Base-by-base conservation (phyloP, 2,888 invertebrate genomes). In the Chloroclystis v-ata region DNA sequence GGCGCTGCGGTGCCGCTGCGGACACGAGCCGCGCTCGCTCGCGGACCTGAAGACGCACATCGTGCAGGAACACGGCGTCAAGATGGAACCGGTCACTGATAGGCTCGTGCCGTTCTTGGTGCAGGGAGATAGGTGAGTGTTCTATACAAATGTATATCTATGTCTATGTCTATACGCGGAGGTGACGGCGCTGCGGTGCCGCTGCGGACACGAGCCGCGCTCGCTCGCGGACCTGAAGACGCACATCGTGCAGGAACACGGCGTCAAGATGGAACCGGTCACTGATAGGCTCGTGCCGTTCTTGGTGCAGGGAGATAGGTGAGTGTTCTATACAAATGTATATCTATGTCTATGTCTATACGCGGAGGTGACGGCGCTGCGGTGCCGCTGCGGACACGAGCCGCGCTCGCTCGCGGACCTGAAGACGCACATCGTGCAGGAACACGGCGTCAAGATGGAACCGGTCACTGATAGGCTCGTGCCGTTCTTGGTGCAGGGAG, bases 261-360 rank as follows among this genome's bases (percentile, higher is more conserved):
- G 12, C 7, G 29, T 29, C 63, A 68, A 5, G 11, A 11, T 29
- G 29, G 29, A 12, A 8, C 6, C 6, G 7, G 13, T 29, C 29
- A 67, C 75, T 0, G 82, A 83, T 13, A 58, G 82, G 33, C 71
- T 85, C 0, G 73, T 86, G 35, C 86, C 86, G 0, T 86, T 75
- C 39, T 37, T 85, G 4, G 8, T 29, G 3, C 11, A 29, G 8
- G 29, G 12, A 7, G 13, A 29, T 8, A 29, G 8, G 29, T 26
- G 9, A 1, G 12, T n/a, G n/a, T n/a, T n/a, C n/a, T 6, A 4
- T 1, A 2, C 10, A 28, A n/a, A 10, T 24, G n/a, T 35, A 43
- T 20, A 28, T 12, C 9, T n/a, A n/a, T n/a, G n/a, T n/a, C n/a
- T n/a, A n/a, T n/a, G n/a, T n/a, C n/a, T 85, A 0, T 84, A 85